A percentile compares a stretch with the other conserved stretches of the same genome.
These are phyloP conservation scores for Pagrus major DNA, from an alignment of 2,113 vertebrate genomes.

Conservation along the genomic window DNA sequence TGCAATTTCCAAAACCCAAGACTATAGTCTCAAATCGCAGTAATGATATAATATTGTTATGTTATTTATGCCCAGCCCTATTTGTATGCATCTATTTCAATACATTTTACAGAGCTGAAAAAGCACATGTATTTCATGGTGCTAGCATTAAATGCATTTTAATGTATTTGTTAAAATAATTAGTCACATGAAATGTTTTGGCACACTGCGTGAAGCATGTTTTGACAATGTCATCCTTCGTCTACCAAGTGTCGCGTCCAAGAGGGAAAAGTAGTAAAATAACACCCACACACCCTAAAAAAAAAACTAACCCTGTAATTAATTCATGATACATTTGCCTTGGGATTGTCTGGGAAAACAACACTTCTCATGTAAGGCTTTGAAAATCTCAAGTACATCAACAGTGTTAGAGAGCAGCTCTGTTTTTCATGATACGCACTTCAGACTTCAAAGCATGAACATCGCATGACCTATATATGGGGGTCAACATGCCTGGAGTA, in stretches of 20 bases:
- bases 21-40: too few relatives aligned
- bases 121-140: not conserved
- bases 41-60: too few relatives aligned
- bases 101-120: not conserved
- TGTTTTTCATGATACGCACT: conserved; percentile 5
- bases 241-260: not conserved
- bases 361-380: not conserved
- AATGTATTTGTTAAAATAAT: not conserved
- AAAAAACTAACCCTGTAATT: not conserved
- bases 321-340: conserved; percentile 1
- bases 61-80: too few relatives aligned
- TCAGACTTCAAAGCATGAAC: conserved; percentile 48
- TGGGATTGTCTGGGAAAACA: conserved; percentile 32
- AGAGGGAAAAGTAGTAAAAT: conserved; percentile 10
- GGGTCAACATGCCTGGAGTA: conserved; percentile 55
- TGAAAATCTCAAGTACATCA: not conserved
- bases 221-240: not conserved
- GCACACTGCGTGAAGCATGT: not conserved
- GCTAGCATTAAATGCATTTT: too few relatives aligned
- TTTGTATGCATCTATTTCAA: not conserved
- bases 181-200: not conserved
- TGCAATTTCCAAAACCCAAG: too few relatives aligned
- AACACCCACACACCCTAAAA: not conserved
- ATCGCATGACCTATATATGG: conserved; percentile 64
- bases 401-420: not conserved